Evolutionary conservation across 2,888 invertebrate genomes (phyloP).

Genomic region (Cheilosia vulpina): DNA sequence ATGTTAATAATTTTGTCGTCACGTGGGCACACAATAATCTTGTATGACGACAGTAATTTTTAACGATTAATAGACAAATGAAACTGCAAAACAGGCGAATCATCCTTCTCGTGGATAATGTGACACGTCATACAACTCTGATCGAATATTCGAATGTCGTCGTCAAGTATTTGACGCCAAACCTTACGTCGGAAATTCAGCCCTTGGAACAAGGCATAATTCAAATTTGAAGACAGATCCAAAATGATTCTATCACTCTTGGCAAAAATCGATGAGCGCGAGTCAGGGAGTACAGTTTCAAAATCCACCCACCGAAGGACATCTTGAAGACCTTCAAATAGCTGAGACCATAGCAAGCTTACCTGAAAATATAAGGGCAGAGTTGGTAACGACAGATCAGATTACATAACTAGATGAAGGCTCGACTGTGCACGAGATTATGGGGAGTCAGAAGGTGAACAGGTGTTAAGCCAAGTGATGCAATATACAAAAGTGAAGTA

Average conservation of each 20-base stretch:
- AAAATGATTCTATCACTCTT: slow-evolving; percentile 8
- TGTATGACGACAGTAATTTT: slow-evolving; percentile 6
- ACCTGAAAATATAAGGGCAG: slow-evolving; percentile 28
- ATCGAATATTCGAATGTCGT: slow-evolving; percentile 25
- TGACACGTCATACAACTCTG: slow-evolving; percentile 12
- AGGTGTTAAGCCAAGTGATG: no score
- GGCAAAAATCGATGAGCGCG: slow-evolving; percentile 5
- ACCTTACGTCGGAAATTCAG: slow-evolving; percentile 23
- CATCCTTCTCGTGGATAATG: slow-evolving; percentile 14
- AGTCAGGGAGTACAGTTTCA: slow-evolving; percentile 5
- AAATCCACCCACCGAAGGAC: slow-evolving; percentile 14
- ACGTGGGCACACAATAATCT: slow-evolving; percentile 9
- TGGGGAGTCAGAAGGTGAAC: slow-evolving; percentile 1
- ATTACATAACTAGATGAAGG: slow-evolving; percentile 22
- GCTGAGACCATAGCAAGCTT: slow-evolving; percentile 18
- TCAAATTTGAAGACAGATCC: slow-evolving; percentile 4
- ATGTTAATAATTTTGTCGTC: slow-evolving; percentile 24
- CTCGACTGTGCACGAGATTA: slow-evolving; percentile 10
- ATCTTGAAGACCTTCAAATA: slow-evolving; percentile 11
- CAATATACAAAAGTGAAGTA: no score
- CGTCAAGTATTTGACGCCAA: slow-evolving; percentile 12
- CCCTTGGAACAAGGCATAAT: not conserved
- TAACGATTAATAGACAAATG: slow-evolving; percentile 11
- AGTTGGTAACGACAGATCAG: slow-evolving; percentile 21
- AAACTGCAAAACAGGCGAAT: slow-evolving; percentile 20